Evolutionary conservation across 1,140 invertebrate genomes (phyloP).

Genomic region (Homalodisca vitripennis): DNA sequence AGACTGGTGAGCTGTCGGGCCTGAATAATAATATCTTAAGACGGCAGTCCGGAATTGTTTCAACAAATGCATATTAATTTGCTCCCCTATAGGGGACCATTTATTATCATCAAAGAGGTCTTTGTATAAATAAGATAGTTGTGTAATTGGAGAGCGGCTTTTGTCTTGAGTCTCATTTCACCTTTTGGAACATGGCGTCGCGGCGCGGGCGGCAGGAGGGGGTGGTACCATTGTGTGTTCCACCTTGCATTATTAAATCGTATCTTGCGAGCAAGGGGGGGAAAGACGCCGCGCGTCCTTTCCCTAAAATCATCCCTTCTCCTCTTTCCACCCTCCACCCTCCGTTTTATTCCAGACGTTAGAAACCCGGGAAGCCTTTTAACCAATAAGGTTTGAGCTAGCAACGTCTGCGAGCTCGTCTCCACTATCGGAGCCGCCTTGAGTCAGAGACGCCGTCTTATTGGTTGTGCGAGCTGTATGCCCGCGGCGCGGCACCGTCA

Average conservation of each 20-base stretch:
- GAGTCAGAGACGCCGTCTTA: conserved; percentile 30
- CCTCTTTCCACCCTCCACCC: conserved; percentile 14
- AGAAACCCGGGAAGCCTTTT: conserved; percentile 33
- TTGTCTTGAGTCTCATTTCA: conserved; percentile 32
- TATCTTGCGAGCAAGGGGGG: conserved; percentile 29
- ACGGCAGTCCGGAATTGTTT: conserved; percentile 9
- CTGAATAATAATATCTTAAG: conserved; percentile 25
- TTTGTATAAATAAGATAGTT: conserved; percentile 36
- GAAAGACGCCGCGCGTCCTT: conserved; percentile 29
- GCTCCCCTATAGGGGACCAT: conserved; percentile 18
- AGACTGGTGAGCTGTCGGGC: not conserved
- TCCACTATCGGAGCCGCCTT: too few species aligned
- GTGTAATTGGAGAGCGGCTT: conserved; percentile 33
- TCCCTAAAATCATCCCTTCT: conserved; percentile 23
- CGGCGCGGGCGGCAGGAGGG: not conserved
- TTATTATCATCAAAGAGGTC: conserved; percentile 32
- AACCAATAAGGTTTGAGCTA: conserved; percentile 33
- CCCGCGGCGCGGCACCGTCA: not conserved
- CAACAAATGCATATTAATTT: conserved; percentile 26
- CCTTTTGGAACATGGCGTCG: conserved; percentile 34
- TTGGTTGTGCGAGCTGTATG: conserved; percentile 20
- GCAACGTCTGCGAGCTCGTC: conserved; percentile 13
- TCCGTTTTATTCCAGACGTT: conserved; percentile 30
- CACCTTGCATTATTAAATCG: conserved; percentile 36
- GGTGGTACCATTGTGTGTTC: conserved; percentile 24